Conservation (phyloP, 2,797 vertebrate species). For the Lutra lutra region DNA sequence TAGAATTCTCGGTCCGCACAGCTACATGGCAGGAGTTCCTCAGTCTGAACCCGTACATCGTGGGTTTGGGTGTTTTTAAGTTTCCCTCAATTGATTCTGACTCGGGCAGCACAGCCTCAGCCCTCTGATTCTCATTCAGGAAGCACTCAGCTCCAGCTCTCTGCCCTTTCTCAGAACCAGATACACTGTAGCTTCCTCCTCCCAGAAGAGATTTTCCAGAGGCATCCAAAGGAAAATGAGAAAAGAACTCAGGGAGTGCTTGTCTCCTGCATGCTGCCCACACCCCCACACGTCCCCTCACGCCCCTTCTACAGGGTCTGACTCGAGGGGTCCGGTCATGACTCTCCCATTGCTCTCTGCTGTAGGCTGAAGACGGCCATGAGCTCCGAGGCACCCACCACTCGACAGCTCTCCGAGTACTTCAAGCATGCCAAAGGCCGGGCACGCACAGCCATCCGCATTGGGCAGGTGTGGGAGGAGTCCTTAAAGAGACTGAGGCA, state of each 20-base stretch:
- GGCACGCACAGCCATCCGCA: constrained; percentile 54
- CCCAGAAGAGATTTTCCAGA: background rate
- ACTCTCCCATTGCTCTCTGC: background rate
- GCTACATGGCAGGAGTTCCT: background rate
- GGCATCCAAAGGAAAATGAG: background rate
- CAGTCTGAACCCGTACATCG: background rate
- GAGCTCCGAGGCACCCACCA: background rate
- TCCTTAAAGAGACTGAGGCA: constrained; percentile 65
- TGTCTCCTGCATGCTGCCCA: background rate
- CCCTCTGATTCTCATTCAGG: background rate
- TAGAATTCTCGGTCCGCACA: background rate
- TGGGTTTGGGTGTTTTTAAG: background rate
- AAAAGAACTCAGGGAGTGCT: background rate
- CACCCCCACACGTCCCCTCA: background rate
- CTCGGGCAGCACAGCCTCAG: background rate
- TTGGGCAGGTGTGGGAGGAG: constrained; percentile 74
- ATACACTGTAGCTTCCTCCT: background rate
- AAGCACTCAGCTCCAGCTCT: background rate
- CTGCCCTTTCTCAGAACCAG: background rate
- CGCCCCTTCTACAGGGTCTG: background rate
- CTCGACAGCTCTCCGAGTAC: constrained; percentile 41
- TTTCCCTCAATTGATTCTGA: background rate
- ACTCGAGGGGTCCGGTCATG: background rate
- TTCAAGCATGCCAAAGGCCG: constrained; percentile 75
- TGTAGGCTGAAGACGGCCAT: constrained; percentile 50